These are phyloP conservation scores for Poeciliopsis turrubarensis DNA, from an alignment of 2,113 vertebrate species.

Conservation along the genomic window DNA sequence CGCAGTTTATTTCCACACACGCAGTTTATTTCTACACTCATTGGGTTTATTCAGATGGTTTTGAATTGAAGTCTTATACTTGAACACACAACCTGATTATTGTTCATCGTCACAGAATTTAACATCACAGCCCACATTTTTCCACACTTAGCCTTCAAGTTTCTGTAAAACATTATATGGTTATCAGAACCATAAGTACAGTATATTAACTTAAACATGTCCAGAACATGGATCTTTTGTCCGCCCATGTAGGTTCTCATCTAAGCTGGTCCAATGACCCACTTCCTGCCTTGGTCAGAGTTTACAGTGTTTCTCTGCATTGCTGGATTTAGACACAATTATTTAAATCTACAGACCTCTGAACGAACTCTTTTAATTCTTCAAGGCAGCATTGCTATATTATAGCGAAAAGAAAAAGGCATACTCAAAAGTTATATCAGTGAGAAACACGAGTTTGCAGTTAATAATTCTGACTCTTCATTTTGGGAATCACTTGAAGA, in stretches of 20 bases:
- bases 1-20: background rate
- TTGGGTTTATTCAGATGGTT: conserved; percentile 28
- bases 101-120: conserved; percentile 15
- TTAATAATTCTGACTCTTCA: no score
- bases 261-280: conserved; percentile 65
- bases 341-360: conserved; percentile 33
- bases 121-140: conserved; percentile 20
- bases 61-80: conserved; percentile 31
- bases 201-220: conserved; percentile 9
- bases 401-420: background rate
- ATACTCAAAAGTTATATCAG: no score
- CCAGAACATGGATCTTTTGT: conserved; percentile 69
- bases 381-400: background rate
- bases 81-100: conserved; percentile 19
- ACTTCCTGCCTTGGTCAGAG: conserved; percentile 50
- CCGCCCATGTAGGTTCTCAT: conserved; percentile 29
- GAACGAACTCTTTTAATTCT: conserved; percentile 6
- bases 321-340: conserved; percentile 42
- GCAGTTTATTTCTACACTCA: background rate
- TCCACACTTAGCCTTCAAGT: conserved; percentile 30
- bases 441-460: no score
- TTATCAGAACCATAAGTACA: conserved; percentile 31
- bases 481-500: no score
- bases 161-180: conserved; percentile 43
- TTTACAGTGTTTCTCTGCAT: conserved; percentile 29